Conservation (phyloP, 2,797 vertebrate species). For the Melanotaenia maccullochi region DNA sequence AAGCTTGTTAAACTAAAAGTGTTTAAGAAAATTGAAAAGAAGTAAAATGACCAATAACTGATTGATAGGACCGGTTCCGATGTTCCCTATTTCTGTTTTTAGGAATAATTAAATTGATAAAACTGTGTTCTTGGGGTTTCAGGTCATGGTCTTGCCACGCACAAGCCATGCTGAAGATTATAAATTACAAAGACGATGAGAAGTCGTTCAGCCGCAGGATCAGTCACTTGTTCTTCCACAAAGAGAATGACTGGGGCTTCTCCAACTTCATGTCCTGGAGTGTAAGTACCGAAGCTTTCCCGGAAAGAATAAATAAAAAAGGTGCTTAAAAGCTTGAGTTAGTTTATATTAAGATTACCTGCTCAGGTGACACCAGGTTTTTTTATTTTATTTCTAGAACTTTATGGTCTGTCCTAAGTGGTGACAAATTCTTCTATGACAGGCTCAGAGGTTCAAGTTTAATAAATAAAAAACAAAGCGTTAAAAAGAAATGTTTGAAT, state of each 20-base stretch:
- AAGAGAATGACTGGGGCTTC: conserved; percentile 99
- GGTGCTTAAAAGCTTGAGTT: not conserved
- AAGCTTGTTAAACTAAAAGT: not conserved
- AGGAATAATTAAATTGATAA: not conserved
- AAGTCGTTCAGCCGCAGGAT: conserved; percentile 99
- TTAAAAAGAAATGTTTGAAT: no score
- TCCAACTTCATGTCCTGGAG: conserved; percentile 99
- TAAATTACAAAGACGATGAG: conserved; percentile 99
- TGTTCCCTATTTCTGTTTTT: not conserved
- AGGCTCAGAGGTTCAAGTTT: no score
- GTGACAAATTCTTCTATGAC: no score
- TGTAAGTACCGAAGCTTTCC: conserved; percentile 83
- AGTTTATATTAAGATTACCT: not conserved
- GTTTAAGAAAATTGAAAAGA: not conserved
- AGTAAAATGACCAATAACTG: not conserved
- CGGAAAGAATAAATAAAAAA: no score
- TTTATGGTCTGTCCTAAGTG: no score
- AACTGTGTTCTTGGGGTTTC: conserved; percentile 32
- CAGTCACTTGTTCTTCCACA: conserved; percentile 99
- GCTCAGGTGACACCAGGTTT: not conserved
- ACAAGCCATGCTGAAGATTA: conserved; percentile 99
- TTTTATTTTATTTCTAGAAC: no score
- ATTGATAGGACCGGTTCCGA: not conserved
- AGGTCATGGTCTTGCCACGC: conserved; percentile 99
- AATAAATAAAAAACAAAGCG: no score